These are phyloP conservation scores for Antigone vipio DNA, from an alignment of 2,113 vertebrate species.

Conservation along the genomic window DNA sequence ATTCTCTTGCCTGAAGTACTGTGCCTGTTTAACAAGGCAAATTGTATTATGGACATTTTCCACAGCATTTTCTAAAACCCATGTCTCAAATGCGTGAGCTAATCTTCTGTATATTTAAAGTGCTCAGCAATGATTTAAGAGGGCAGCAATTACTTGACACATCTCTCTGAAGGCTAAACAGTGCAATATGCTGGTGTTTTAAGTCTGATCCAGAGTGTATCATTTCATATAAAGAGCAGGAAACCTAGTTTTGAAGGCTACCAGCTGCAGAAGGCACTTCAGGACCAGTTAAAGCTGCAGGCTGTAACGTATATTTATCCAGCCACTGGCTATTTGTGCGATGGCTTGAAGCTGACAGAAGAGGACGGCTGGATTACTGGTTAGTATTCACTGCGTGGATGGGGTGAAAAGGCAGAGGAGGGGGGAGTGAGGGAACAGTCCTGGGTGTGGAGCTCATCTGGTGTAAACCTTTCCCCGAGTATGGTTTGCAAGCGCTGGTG, in stretches of 20 bases:
- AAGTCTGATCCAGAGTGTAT: not conserved
- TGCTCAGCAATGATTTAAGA: conserved; percentile 44
- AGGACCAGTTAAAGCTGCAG: not conserved
- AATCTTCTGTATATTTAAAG: conserved; percentile 66
- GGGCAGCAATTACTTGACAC: conserved; percentile 10
- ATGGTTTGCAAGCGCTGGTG: accelerated
- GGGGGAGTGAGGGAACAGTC: not conserved
- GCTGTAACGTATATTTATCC: not conserved
- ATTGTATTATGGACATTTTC: conserved; percentile 24
- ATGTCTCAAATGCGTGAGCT: not conserved
- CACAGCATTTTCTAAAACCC: not conserved
- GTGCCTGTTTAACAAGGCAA: not conserved
- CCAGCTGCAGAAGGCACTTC: not conserved
- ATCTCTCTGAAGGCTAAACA: conserved; percentile 1
- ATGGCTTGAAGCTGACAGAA: not conserved
- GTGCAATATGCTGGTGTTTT: not conserved
- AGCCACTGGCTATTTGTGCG: not conserved
- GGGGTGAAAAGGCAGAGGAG: not conserved
- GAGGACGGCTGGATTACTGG: not conserved
- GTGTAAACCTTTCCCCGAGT: not conserved
- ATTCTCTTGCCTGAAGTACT: not conserved
- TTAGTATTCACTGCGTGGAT: not conserved
- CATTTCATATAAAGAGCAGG: not conserved
- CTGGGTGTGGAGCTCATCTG: not conserved
- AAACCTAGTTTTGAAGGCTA: not conserved